Evolutionary conservation across 2,113 vertebrate species (phyloP), one percentile per base, ranked within the genome.

Genomic region (Reinhardtius hippoglossoides): DNA sequence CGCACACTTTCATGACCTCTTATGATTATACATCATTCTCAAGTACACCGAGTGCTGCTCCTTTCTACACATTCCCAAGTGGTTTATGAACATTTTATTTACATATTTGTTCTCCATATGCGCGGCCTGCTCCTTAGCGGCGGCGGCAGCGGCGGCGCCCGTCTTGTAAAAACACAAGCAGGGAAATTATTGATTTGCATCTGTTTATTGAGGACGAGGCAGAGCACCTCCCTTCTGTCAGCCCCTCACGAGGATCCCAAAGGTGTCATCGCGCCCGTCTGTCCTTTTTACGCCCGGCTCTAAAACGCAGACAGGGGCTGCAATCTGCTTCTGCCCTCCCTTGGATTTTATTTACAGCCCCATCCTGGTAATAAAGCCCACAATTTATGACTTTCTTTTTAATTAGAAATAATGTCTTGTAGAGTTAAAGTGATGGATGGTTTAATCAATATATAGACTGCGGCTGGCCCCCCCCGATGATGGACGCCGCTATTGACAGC

Each of bases 361-460:
- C 89, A 71, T 93, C 73, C 74, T 78, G 71, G 93, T 57, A 90
- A 95, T 96, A 95, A 95, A 94, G 90, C 82, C 80, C 69, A 78
- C 71, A 94, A 96, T 96, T 96, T 97, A 96, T 95, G 90, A 86
- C 93, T 78, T 93, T 92, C 79, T 93, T 96, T 97, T 97, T 95
- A 97, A 96, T 97, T 97, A 96, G 96, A 95, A 97, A 95, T 96
- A 96, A 96, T 96, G 93, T 94, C 92, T 95, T 95, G 75, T 93
- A 94, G 91, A 93, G 89, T 82, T 93, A 82, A 90, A 93, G 87
- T 94, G 92, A 95, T 95, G 91, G 94, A 96, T 96, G 88, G 89
- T 94, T 92, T 93, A 94, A 93, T 94, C 93, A 87, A 89, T 94
- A 91, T 90, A 95, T 94, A 92, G 93, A 92, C 90, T 75, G 76